Evolutionary conservation across 2,888 invertebrate genomes (phyloP), one percentile per base, ranked within the genome.

Genomic region (Belgica antarctica): DNA sequence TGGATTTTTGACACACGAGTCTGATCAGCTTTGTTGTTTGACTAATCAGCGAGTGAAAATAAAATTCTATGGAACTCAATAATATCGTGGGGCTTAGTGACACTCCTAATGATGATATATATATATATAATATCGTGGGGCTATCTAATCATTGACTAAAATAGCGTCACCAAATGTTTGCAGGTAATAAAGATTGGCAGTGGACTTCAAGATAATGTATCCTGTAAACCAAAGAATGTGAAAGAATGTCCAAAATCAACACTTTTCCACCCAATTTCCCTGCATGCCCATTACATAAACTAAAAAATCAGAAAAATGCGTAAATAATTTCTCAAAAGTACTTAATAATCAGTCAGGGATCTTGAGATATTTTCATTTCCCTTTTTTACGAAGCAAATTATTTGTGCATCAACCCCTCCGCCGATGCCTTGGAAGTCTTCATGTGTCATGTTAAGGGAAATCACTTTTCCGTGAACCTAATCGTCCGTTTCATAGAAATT

Each of bases 381-480:
- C 31, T 62, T 62, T 27, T 62, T 41, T 19, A 10, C 24, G 22
- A 52, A 15, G 12, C 22, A 19, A 47, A 65, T 65, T 65, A 65
- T n/a, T 22, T 65, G 46, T 65, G 65, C 47, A 62, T 62, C 31
- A 27, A 47, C 27, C 36, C 46, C 65, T 27, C 17, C 7, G 47
- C n/a, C 27, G 59, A 59, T 41, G 28, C 22, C 5, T 31, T 15
- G 1, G 27, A 27, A 2, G n/a, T 27, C 25, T 36, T 36, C 62
- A 62, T 62, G 24, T 36, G 34, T 36, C 62, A 62, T 22, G 41
- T 1, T n/a, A 34, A 41, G 22, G n/a, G 4, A 65, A 65, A 47
- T 47, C 46, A 65, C 47, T 65, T 65, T 65, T 25, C 24, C n/a
- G 25, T 27, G 36, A 68, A 34, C 68, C 34, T 68, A 68, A 68